A percentile compares a stretch with the other conserved stretches of the same genome.
Conservation (phyloP, 2,888 invertebrate species). For the Phyto melanocephala region DNA sequence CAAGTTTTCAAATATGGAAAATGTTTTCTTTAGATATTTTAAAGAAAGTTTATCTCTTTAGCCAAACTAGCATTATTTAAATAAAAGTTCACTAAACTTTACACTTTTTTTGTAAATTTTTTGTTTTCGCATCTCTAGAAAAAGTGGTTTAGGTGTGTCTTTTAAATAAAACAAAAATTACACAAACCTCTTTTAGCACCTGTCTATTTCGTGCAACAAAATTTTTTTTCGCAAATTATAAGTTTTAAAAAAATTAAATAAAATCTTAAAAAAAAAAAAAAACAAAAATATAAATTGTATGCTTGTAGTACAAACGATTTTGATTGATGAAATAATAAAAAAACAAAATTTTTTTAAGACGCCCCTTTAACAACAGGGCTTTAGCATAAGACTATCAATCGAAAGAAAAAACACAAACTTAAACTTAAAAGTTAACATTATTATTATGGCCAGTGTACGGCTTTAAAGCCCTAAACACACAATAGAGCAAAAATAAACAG, state of each 20-base stretch:
- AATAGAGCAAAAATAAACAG: background rate
- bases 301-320: background rate
- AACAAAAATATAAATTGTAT: background rate
- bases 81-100: slow-evolving; percentile 9
- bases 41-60: too few relatives aligned
- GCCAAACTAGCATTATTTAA: too few relatives aligned
- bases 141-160: background rate
- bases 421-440: background rate
- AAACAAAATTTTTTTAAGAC: background rate
- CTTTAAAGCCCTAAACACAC: background rate
- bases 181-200: background rate
- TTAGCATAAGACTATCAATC: background rate
- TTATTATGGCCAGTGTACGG: slow-evolving; percentile 4
- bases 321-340: slow-evolving; percentile 6
- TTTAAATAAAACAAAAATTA: background rate
- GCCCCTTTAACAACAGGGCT: slow-evolving; percentile 34
- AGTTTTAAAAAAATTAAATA: too few relatives aligned
- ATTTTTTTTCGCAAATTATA: too few relatives aligned
- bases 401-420: background rate
- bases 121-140: background rate
- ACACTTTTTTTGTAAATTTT: background rate
- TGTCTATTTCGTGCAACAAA: background rate
- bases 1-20: too few relatives aligned
- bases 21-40: too few relatives aligned
- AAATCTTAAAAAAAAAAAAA: background rate